phyloP scores from a whole-genome alignment of 2,888 invertebrate genomes.

The Theretra japonica region DNA sequence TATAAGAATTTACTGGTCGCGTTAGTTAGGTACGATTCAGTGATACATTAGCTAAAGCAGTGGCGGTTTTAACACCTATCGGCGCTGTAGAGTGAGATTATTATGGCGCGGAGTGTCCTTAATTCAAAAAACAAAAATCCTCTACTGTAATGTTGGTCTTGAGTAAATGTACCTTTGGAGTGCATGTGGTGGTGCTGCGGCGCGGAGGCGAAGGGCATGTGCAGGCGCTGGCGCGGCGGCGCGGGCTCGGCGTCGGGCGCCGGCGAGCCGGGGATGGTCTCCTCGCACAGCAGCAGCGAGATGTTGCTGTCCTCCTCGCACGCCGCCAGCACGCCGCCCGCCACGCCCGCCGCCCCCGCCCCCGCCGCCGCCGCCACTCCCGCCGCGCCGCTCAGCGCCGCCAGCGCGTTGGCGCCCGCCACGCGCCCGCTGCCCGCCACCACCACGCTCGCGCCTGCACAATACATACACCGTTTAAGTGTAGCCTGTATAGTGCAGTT shows the following conservation, averaged over 20 bases:
- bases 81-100: no score
- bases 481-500: no score
- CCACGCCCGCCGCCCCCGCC: slow-evolving; percentile 34
- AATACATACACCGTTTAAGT: background rate
- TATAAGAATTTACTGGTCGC: no score
- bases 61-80: no score
- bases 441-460: slow-evolving; percentile 65
- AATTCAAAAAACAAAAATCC: no score
- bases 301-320: slow-evolving; percentile 87
- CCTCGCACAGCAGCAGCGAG: slow-evolving; percentile 92
- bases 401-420: slow-evolving; percentile 33
- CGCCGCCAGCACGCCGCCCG: slow-evolving; percentile 39
- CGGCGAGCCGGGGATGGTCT: slow-evolving; percentile 95
- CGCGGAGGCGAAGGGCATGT: slow-evolving; percentile 89
- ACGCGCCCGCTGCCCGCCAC: slow-evolving; percentile 63
- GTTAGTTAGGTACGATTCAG: no score
- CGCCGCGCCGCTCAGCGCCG: slow-evolving; percentile 32
- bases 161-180: slow-evolving; percentile 49
- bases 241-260: slow-evolving; percentile 87
- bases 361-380: slow-evolving; percentile 48
- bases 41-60: no score
- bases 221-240: slow-evolving; percentile 80
- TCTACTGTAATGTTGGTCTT: no score
- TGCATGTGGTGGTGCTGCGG: slow-evolving; percentile 76
- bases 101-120: no score